Base-by-base conservation (phyloP, 1,140 invertebrate genomes). In the Neodiprion pinetum region DNA sequence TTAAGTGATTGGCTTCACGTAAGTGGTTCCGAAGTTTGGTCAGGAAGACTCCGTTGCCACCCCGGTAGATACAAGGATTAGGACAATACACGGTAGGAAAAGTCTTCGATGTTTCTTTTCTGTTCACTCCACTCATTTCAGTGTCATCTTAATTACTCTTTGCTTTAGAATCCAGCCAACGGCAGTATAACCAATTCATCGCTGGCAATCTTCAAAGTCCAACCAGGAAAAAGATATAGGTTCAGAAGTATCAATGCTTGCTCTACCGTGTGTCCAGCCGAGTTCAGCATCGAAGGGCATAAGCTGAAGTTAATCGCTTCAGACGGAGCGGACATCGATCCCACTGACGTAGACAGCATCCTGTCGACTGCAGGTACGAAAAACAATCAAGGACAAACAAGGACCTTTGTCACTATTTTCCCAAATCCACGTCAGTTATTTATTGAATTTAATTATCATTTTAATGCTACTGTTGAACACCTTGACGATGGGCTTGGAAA, bases 1-100 rank as follows among this genome's bases (percentile, higher is more conserved):
- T 87, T 97, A 53, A 95, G 92, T 78, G 96, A 97, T 84, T 97
- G 95, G 96, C 88, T 96, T 80, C 94, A 96, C 80, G 93, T 91
- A 94, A 78, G 92, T 93, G 2, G 90, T 93, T 14, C 93, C 94
- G 82, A 92, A 93, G 80, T 96, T 93, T 87, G 28, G 28, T 94
- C 95, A 1, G 94, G 94, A 67, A 11, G 53, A 94, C 83, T 90
- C 94, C 17, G 91, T 93, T 47, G 92, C 40, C 92, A 92, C 84
- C 93, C 93, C 12, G 94, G 94, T 1, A 95, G 17, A 94, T 97
- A 79, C 97, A 97, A 83, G 96, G 96, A 77, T 93, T 93, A 84
- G 95, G 94, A 61, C 11, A 8, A 61, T 61, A n/a, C 11, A 61
- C 5, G 53, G 53, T 61, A 61, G 11, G 4, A n/a, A 28, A n/a